Evolutionary conservation across 2,888 invertebrate genomes (phyloP).

Genomic region (Chrysomela aeneicollis): DNA sequence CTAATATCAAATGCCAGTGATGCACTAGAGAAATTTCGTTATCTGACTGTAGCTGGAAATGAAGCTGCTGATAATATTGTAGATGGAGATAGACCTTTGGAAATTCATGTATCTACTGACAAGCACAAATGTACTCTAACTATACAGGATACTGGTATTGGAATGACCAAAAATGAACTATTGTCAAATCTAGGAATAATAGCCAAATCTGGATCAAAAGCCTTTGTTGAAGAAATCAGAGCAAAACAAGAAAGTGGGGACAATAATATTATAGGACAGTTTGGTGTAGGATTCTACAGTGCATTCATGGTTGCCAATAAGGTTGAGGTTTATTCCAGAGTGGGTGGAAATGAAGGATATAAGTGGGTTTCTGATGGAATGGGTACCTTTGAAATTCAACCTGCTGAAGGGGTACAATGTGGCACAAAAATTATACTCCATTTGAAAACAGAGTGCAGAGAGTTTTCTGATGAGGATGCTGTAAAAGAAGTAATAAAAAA

Average conservation of each 20-base stretch:
- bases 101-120: constrained; percentile 89
- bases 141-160: constrained; percentile 94
- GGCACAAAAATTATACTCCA: constrained; percentile 95
- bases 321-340: constrained; percentile 90
- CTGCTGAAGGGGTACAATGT: constrained; percentile 81
- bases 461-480: constrained; percentile 87
- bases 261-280: constrained; percentile 91
- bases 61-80: constrained; percentile 61
- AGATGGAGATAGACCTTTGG: constrained; percentile 73
- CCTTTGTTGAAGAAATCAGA: constrained; percentile 86
- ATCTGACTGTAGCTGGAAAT: constrained; percentile 70
- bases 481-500: constrained; percentile 89
- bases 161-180: constrained; percentile 94
- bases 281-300: constrained; percentile 98
- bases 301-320: constrained; percentile 97
- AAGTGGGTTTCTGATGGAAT: constrained; percentile 93
- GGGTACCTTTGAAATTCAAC: constrained; percentile 88
- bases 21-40: constrained; percentile 94
- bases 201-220: constrained; percentile 95
- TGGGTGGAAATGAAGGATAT: constrained; percentile 75
- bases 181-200: constrained; percentile 93
- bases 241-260: constrained; percentile 68
- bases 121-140: constrained; percentile 84
- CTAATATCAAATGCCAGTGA: constrained; percentile 97
- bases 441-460: constrained; percentile 85